Base-by-base conservation (phyloP, 2,797 vertebrate species). In the Leuciscus waleckii region DNA sequence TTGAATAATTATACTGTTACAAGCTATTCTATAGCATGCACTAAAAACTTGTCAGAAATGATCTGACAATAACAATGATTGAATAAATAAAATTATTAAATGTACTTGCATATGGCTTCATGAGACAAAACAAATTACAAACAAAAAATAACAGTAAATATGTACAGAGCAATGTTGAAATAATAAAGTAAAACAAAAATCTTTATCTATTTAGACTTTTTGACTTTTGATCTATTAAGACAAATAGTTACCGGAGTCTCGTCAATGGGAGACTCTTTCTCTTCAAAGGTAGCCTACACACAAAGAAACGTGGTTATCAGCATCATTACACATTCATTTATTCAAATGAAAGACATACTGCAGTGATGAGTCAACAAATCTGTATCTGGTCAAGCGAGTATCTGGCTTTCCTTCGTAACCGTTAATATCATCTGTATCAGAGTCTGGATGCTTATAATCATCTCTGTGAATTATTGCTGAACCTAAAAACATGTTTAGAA, bases 241-340 rank as follows among this genome's bases (percentile, higher is more conserved):
- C 49, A 43, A 70, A 81, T 87, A 90, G 74, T 91, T 92, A 92
- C 91, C 91, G 79, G 86, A 90, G 87, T 86, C 86, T 90, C 90
- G 82, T 91, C 89, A 85, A 89, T 89, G 70, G 90, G 90, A 90
- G 90, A 91, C 91, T 89, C 90, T 86, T 78, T 87, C 74, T 90
- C 90, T 77, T 88, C 87, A 82, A 82, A 63, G 81, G 87, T 35
- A 29, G 49, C 91, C 91, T 92, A 90, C 43, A 77, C 73, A 85
- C 85, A 88, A 85, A 87, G 39, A 88, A 87, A 87, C 6, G 49
- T 80, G 29, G 58, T 84, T 58, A 54, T 76, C 71, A 87, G 78
- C 74, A 86, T 82, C 43, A 65, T 80, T 56, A 78, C 54, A 83
- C 79, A 87, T 13, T 68, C 63, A 68, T 68, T 73, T 75, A 78